Conservation (phyloP, 2,888 invertebrate species). For the Anodontia alba region DNA sequence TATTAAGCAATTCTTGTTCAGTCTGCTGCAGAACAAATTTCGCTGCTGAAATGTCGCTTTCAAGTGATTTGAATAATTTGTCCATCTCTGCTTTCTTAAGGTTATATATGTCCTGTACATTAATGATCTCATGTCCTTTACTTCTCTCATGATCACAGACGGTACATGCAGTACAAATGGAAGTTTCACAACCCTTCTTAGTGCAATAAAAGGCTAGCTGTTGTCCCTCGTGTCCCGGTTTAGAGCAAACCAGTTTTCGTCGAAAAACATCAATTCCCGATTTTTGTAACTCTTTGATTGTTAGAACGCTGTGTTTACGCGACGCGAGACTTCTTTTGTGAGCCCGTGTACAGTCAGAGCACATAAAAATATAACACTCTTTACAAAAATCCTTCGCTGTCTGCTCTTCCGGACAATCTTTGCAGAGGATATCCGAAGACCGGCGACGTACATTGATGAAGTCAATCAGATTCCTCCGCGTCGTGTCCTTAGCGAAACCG, state of each 20-base stretch:
- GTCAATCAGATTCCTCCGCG: conserved; percentile 64
- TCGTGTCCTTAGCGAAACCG: conserved; percentile 66
- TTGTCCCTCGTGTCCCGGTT: conserved; percentile 65
- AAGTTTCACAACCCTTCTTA: conserved; percentile 61
- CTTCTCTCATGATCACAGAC: conserved; percentile 65
- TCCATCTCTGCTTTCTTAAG: conserved; percentile 59
- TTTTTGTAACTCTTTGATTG: conserved; percentile 59
- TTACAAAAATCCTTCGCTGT: conserved; percentile 66
- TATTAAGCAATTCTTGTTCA: conserved; percentile 64
- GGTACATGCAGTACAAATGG: conserved; percentile 66
- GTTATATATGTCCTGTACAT: conserved; percentile 60
- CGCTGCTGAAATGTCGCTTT: conserved; percentile 58
- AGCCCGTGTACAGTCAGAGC: conserved; percentile 61
- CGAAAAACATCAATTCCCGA: conserved; percentile 66
- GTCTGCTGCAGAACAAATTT: conserved; percentile 60
- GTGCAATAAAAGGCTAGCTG: conserved; percentile 66
- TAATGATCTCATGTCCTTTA: conserved; percentile 63
- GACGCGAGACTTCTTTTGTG: conserved; percentile 66
- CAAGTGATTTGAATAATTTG: conserved; percentile 50
- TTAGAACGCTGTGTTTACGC: conserved; percentile 54
- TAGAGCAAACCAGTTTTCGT: conserved; percentile 58
- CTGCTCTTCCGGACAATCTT: conserved; percentile 68
- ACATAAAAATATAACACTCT: conserved; percentile 70
- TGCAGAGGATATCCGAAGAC: conserved; percentile 65
- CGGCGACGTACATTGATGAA: conserved; percentile 63